phyloP scores from a whole-genome alignment of 1,140 invertebrate species.

The Aphis craccivora region DNA sequence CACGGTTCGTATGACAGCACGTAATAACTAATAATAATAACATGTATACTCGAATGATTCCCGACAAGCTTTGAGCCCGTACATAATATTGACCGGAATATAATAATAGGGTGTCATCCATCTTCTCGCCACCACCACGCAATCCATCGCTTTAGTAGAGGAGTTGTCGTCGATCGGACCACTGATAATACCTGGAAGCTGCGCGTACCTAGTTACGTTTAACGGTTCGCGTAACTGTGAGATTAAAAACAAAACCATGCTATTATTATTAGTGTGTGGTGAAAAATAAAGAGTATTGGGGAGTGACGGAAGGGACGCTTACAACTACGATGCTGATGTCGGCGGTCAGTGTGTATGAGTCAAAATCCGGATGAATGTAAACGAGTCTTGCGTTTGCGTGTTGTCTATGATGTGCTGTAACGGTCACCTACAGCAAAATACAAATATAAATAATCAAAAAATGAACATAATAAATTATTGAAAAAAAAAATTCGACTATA shows the following conservation, averaged over 20 bases:
- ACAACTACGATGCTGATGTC: conserved; percentile 26
- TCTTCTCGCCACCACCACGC: background rate
- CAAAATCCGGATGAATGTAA: background rate
- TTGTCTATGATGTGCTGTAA: background rate
- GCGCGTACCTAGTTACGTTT: background rate
- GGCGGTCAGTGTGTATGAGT: background rate
- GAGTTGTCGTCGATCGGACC: background rate
- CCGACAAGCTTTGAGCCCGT: conserved; percentile 26
- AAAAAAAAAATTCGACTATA: background rate
- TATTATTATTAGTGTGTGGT: background rate
- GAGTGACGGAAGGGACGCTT: background rate
- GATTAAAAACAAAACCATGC: background rate
- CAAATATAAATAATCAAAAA: background rate
- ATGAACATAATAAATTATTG: background rate
- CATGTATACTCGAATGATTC: background rate
- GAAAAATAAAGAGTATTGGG: background rate
- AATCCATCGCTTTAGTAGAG: background rate
- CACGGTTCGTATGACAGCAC: no score
- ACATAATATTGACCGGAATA: background rate
- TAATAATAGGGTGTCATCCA: background rate
- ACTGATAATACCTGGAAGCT: background rate
- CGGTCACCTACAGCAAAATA: background rate
- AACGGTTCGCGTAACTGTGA: background rate
- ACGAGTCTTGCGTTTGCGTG: background rate
- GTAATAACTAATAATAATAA: background rate